A percentile compares a stretch with the other conserved stretches of the same genome.
phyloP scores from a whole-genome alignment of 2,113 vertebrate species.

The Myotis yumanensis region DNA sequence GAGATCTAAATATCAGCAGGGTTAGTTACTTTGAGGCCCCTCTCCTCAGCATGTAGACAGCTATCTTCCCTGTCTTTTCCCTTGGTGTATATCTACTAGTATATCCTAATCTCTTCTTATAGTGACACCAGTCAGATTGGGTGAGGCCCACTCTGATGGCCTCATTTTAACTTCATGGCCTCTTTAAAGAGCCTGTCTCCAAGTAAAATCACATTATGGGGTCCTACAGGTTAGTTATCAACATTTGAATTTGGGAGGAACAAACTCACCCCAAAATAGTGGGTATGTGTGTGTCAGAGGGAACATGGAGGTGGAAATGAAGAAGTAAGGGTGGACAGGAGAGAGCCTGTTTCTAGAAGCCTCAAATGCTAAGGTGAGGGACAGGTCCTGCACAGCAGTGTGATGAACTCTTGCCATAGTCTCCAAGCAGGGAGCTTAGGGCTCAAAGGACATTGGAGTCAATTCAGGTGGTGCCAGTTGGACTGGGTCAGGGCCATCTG shows the following conservation, averaged over 20 bases:
- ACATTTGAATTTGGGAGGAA: not conserved
- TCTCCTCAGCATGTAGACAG: not conserved
- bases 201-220: not conserved
- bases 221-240: not conserved
- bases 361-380: not conserved
- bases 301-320: not conserved
- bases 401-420: not conserved
- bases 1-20: not conserved
- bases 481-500: not conserved
- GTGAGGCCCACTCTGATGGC: no score
- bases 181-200: not conserved
- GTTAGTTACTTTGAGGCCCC: not conserved
- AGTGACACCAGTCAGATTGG: not conserved
- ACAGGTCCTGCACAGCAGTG: accelerated
- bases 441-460: not conserved
- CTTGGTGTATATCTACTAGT: not conserved
- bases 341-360: not conserved
- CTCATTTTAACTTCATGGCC: not conserved
- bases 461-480: not conserved
- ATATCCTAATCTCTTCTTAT: not conserved
- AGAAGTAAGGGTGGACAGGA: no score
- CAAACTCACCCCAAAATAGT: not conserved
- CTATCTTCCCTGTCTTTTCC: not conserved
- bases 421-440: not conserved
- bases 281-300: not conserved